Base-by-base conservation (phyloP, 2,888 invertebrate species). In the Andrena bicolor region DNA sequence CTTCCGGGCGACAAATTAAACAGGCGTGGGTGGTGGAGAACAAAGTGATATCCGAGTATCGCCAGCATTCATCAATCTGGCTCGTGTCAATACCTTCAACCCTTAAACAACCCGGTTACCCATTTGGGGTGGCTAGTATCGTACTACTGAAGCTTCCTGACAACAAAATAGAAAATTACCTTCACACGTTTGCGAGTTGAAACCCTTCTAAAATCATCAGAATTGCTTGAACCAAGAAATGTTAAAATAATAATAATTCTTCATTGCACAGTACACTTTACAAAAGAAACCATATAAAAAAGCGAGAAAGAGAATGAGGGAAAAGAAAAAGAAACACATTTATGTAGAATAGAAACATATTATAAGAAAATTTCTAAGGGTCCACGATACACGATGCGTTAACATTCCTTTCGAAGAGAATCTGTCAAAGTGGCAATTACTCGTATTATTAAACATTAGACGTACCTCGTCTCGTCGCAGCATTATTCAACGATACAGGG, bases 1-100 rank as follows among this genome's bases (percentile, higher is more conserved):
- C 64, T 58, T 73, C 70, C 66, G 30, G 28, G n/a, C 65, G 80
- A 84, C 65, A 71, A 72, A 76, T 76, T 72, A 64, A 80, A 83
- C 28, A 23, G 49, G 23, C 35, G 71, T 56, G 70, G 71, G 65
- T 32, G 41, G 53, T 16, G 51, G 35, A 30, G 72, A 51, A 28
- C 32, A n/a, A 6, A 26, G n/a, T 3, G 49, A 30, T 20, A 28
- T 58, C 8, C 58, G 30, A 13, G 10, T 16, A n/a, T 2, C 10
- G n/a, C 20, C 69, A 51, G 20, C n/a, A 26, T 28, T 60, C 23
- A 32, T 60, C 64, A 48, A 64, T 65, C 48, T 64, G 16, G 20
- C 32, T n/a, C 28, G 20, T 23, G 10, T 53, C 53, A 49, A 35
- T 23, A 60, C 51, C 20, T 56, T 56, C 4, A 0, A 23, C 23